phyloP scores from a whole-genome alignment of 1,140 invertebrate genomes.

The Formica selysi region DNA sequence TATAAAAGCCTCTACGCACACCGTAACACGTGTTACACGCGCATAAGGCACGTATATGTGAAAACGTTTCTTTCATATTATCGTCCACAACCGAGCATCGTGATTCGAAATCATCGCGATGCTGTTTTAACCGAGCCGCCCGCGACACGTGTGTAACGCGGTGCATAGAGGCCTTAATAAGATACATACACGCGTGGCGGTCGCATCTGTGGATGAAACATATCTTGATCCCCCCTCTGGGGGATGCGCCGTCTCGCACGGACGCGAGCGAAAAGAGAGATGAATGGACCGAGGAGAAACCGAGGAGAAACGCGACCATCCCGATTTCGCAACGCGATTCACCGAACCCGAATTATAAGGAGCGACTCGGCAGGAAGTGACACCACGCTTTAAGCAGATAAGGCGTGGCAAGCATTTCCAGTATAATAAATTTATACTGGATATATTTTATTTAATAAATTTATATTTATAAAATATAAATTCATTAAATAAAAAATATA shows the following conservation, averaged over 20 bases:
- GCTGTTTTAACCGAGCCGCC: conserved; percentile 24
- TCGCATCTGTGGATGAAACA: conserved; percentile 28
- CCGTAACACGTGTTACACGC: conserved; percentile 15
- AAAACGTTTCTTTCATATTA: conserved; percentile 7
- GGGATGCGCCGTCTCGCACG: conserved; percentile 43
- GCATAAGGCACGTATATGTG: not conserved
- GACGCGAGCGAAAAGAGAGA: conserved; percentile 47
- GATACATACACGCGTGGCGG: conserved; percentile 44
- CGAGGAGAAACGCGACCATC: conserved; percentile 51
- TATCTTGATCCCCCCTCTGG: conserved; percentile 54
- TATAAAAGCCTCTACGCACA: conserved; percentile 47
- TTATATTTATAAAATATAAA: no score
- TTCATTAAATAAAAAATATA: no score
- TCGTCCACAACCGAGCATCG: conserved; percentile 23
- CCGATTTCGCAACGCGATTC: conserved; percentile 43
- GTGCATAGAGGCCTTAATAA: conserved; percentile 46
- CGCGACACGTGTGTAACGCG: conserved; percentile 40
- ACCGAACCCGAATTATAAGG: conserved; percentile 8
- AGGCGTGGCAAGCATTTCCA: conserved; percentile 3
- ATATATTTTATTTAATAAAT: not conserved
- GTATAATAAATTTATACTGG: not conserved
- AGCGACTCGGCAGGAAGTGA: conserved; percentile 23
- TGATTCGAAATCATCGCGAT: conserved; percentile 18
- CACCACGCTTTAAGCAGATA: conserved; percentile 23
- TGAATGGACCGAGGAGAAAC: conserved; percentile 65